Evolutionary conservation across 2,888 invertebrate species (phyloP).

Genomic region (Polyploca ridens): DNA sequence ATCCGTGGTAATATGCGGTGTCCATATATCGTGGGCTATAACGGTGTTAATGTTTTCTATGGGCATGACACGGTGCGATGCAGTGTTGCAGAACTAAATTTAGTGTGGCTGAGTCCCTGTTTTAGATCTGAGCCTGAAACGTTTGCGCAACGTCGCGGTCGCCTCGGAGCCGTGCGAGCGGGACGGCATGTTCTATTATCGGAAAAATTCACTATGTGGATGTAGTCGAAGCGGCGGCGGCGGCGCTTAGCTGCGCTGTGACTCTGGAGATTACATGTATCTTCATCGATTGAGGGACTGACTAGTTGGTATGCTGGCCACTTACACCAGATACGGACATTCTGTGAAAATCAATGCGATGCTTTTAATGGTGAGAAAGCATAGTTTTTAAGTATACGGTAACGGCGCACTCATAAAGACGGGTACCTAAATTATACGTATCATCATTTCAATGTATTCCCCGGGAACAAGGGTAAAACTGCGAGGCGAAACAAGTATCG

Average conservation of each 20-base stretch:
- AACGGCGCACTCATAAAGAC: too few species aligned
- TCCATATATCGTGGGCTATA: slow-evolving; percentile 71
- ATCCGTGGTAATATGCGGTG: slow-evolving; percentile 81
- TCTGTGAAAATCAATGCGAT: not conserved
- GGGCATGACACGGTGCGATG: slow-evolving; percentile 67
- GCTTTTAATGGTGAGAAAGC: not conserved
- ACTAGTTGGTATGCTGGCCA: not conserved
- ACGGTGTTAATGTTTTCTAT: slow-evolving; percentile 77
- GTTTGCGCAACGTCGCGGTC: slow-evolving; percentile 73
- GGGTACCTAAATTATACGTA: too few species aligned
- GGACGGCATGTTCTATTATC: slow-evolving; percentile 76
- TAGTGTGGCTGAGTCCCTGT: slow-evolving; percentile 65
- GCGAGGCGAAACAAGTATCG: too few species aligned
- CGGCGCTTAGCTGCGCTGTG: not conserved
- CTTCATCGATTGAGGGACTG: slow-evolving; percentile 6
- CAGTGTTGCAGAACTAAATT: slow-evolving; percentile 69
- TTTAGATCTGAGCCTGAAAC: slow-evolving; percentile 65
- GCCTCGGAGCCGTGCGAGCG: slow-evolving; percentile 45
- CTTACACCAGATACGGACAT: not conserved
- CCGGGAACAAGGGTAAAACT: too few species aligned
- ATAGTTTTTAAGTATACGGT: too few species aligned
- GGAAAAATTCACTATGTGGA: slow-evolving; percentile 65
- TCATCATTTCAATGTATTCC: too few species aligned
- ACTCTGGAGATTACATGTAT: not conserved
- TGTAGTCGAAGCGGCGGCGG: slow-evolving; percentile 4